Conservation (phyloP, 2,888 invertebrate genomes). For the Lasiommata megera region DNA sequence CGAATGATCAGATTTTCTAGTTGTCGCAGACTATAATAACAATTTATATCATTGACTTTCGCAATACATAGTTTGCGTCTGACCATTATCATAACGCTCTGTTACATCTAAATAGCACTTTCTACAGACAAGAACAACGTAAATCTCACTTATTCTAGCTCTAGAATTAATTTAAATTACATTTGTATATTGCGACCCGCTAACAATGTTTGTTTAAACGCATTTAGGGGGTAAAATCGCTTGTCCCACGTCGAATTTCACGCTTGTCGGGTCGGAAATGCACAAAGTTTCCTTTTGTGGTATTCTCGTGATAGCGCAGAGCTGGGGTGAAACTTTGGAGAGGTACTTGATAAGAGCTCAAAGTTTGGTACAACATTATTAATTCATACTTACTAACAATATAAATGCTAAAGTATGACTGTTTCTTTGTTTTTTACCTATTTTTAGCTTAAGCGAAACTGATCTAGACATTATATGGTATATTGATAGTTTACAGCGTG, state of each 20-base stretch:
- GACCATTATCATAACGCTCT: too few relatives aligned
- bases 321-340: background rate
- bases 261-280: conserved; percentile 76
- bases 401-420: too few relatives aligned
- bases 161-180: conserved; percentile 17
- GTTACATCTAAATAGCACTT: background rate
- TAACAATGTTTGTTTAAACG: conserved; percentile 39
- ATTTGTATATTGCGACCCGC: conserved; percentile 20
- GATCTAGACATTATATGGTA: too few relatives aligned
- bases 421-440: too few relatives aligned
- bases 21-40: too few relatives aligned
- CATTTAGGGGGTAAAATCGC: conserved; percentile 45
- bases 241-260: conserved; percentile 63
- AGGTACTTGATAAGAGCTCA: background rate
- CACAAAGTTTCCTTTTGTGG: conserved; percentile 81
- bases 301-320: conserved; percentile 41
- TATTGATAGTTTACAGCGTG: too few relatives aligned
- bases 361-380: background rate
- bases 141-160: conserved; percentile 1
- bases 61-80: too few relatives aligned
- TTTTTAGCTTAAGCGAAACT: too few relatives aligned
- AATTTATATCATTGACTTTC: too few relatives aligned
- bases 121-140: background rate
- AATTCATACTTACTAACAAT: too few relatives aligned
- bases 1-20: too few relatives aligned